Percentiles rank a stretch among this genome's conserved stretches.
phyloP scores from a whole-genome alignment of 2,797 vertebrate species.

The Trachops cirrhosus region DNA sequence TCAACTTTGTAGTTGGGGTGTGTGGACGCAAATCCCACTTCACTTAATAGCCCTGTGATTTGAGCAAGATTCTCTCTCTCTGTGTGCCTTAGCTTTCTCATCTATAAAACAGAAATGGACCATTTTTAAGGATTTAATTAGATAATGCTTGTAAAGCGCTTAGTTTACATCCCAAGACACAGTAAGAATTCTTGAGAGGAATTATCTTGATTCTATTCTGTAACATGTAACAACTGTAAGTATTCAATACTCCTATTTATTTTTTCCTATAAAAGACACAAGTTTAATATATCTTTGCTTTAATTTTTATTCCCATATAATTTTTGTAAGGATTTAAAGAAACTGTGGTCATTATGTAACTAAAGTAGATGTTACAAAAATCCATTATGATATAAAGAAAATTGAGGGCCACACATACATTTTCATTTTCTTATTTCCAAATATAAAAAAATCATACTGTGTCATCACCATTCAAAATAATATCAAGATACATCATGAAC shows the following conservation, averaged over 20 bases:
- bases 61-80: neutral
- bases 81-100: neutral
- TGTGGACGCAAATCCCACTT: neutral
- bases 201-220: neutral
- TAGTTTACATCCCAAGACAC: neutral
- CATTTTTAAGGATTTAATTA: neutral
- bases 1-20: neutral
- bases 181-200: neutral
- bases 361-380: neutral
- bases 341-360: neutral
- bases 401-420: neutral
- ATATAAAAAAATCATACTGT: neutral
- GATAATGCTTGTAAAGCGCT: neutral
- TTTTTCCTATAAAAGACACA: neutral
- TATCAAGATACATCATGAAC: neutral
- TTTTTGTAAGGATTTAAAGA: constrained; percentile 6
- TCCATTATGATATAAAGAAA: neutral
- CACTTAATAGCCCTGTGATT: neutral
- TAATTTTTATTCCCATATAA: neutral
- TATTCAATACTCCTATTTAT: neutral
- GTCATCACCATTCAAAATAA: neutral
- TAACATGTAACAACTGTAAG: neutral
- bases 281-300: neutral
- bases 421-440: neutral
- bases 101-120: neutral